These are phyloP conservation scores for Passer domesticus DNA, from an alignment of 2,113 vertebrate genomes.

Conservation along the genomic window DNA sequence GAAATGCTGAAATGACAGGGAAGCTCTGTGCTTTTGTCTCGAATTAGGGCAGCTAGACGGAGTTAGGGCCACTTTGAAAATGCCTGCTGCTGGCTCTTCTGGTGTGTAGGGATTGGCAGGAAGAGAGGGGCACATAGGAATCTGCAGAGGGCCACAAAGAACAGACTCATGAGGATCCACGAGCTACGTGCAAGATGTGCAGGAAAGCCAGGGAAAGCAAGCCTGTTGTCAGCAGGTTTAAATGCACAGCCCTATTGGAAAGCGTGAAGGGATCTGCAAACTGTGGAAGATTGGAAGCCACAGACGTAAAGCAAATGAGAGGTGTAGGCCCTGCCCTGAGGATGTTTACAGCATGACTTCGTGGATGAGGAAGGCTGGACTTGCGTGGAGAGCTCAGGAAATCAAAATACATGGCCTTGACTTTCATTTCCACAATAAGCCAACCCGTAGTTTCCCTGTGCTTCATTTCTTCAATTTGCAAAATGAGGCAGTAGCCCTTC, in stretches of 20 bases:
- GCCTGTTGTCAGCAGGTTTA: slow-evolving; percentile 36
- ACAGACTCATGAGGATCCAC: background rate
- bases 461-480: slow-evolving; percentile 24
- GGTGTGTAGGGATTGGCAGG: background rate
- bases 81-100: background rate
- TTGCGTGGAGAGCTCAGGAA: background rate
- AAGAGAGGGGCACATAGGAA: background rate
- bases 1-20: slow-evolving; percentile 24
- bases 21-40: background rate
- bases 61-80: background rate
- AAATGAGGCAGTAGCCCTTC: background rate
- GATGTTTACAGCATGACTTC: background rate
- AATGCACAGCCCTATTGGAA: background rate
- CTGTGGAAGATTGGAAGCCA: slow-evolving; percentile 15
- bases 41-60: background rate
- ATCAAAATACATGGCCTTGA: background rate
- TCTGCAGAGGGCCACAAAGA: background rate
- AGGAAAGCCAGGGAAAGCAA: background rate
- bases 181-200: slow-evolving; percentile 18
- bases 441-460: background rate
- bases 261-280: slow-evolving; percentile 14
- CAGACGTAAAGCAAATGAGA: slow-evolving; percentile 10
- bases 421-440: slow-evolving; percentile 6
- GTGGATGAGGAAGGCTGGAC: slow-evolving; percentile 16
- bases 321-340: slow-evolving; percentile 43